Evolutionary conservation across 1,140 invertebrate genomes (phyloP).

Genomic region (Bicyclus anynana): DNA sequence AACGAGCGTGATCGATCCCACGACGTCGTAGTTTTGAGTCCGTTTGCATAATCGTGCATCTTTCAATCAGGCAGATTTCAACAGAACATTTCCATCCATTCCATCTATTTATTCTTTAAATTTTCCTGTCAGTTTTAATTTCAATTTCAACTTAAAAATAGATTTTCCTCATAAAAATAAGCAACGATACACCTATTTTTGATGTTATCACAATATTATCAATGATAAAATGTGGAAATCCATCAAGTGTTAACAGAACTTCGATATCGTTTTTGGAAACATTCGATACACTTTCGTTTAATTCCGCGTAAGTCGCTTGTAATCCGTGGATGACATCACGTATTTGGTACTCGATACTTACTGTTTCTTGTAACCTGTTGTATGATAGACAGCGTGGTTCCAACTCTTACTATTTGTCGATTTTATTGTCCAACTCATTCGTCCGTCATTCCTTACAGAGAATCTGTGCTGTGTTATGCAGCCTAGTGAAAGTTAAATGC

Average conservation of each 20-base stretch:
- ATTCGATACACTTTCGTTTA: slow-evolving; percentile 11
- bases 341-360: neutral
- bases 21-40: too few relatives aligned
- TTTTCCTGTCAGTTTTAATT: too few relatives aligned
- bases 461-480: too few relatives aligned
- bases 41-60: too few relatives aligned
- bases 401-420: slow-evolving; percentile 6
- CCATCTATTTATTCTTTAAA: neutral
- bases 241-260: neutral
- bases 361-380: slow-evolving; percentile 1
- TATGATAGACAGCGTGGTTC: slow-evolving; percentile 23
- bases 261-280: slow-evolving; percentile 12
- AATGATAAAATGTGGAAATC: slow-evolving; percentile 9
- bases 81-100: too few relatives aligned
- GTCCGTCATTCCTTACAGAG: too few relatives aligned
- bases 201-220: slow-evolving; percentile 5
- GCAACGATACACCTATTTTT: neutral
- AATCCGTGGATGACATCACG: slow-evolving; percentile 17
- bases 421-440: too few relatives aligned
- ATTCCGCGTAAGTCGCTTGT: slow-evolving; percentile 12
- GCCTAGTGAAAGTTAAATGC: too few relatives aligned
- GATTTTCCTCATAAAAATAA: neutral
- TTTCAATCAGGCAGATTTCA: too few relatives aligned
- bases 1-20: too few relatives aligned
- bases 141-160: neutral